phyloP scores from a whole-genome alignment of 1,140 invertebrate genomes.

The Trichonephila inaurata region DNA sequence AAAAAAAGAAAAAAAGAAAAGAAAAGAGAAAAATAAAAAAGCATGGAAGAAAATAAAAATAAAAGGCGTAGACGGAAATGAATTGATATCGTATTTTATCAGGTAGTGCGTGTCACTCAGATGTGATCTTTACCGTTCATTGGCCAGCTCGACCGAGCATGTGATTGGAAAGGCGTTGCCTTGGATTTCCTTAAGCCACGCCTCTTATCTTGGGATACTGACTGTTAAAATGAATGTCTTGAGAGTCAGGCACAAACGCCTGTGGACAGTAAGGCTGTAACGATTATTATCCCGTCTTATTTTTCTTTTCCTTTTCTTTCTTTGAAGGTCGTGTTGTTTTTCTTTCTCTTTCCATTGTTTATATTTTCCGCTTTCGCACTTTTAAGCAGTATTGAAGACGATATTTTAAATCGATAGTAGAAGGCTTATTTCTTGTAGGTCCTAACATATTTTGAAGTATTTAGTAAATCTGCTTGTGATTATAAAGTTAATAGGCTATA shows the following conservation, averaged over 20 bases:
- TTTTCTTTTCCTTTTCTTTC: constrained; percentile 51
- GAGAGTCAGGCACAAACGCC: constrained; percentile 45
- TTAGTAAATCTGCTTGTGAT: neutral
- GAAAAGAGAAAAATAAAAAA: constrained; percentile 13
- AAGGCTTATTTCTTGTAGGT: neutral
- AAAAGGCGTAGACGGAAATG: constrained; percentile 72
- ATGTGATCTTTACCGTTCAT: constrained; percentile 73
- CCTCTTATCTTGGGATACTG: constrained; percentile 70
- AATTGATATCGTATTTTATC: constrained; percentile 77
- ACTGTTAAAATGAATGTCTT: constrained; percentile 75
- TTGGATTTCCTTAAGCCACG: constrained; percentile 74
- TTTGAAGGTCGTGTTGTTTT: constrained; percentile 32
- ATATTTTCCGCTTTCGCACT: constrained; percentile 74
- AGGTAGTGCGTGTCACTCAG: constrained; percentile 74
- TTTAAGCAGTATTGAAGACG: constrained; percentile 25
- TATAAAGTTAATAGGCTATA: too few species aligned
- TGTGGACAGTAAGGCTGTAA: constrained; percentile 59
- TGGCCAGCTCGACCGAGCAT: constrained; percentile 71
- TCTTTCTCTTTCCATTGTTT: constrained; percentile 66
- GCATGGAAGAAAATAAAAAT: constrained; percentile 35
- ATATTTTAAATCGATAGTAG: neutral
- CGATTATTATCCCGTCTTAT: constrained; percentile 70
- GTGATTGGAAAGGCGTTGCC: constrained; percentile 76
- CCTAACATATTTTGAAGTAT: neutral
- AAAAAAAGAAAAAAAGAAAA: constrained; percentile 4